Conservation (phyloP, 1,140 invertebrate species). For the Eurosta solidaginis region DNA sequence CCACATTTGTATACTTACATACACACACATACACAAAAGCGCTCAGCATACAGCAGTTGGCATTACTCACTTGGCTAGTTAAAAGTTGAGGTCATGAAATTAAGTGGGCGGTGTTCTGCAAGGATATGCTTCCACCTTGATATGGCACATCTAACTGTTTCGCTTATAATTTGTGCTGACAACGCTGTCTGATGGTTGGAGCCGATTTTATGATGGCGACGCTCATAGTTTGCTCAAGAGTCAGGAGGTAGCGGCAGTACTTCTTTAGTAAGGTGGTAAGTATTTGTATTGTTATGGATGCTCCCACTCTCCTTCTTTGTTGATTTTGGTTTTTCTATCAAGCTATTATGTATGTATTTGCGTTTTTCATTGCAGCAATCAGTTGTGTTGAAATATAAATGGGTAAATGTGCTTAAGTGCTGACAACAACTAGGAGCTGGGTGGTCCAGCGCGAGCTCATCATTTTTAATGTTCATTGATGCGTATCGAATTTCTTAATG, state of each 20-base stretch:
- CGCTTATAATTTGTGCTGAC: neutral
- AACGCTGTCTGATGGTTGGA: slow-evolving; percentile 1
- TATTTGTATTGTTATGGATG: neutral
- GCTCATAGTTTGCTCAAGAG: neutral
- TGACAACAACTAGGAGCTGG: neutral
- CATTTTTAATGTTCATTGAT: slow-evolving; percentile 59
- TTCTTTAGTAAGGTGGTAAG: neutral
- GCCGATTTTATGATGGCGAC: slow-evolving; percentile 18
- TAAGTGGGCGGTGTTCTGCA: slow-evolving; percentile 18
- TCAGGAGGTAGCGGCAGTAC: neutral
- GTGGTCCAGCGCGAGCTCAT: slow-evolving; percentile 18
- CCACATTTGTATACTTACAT: too few species aligned
- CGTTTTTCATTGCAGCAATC: neutral
- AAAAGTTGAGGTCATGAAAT: slow-evolving; percentile 36
- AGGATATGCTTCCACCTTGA: neutral
- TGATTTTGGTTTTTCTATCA: neutral
- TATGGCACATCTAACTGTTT: neutral
- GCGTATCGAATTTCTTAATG: slow-evolving; percentile 60
- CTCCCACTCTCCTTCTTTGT: neutral
- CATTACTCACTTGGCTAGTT: slow-evolving; percentile 54
- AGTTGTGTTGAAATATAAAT: neutral
- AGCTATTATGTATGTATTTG: neutral
- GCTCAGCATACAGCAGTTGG: slow-evolving; percentile 48
- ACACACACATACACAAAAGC: slow-evolving; percentile 48
- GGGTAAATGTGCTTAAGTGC: neutral